A percentile compares a stretch with the other conserved stretches of the same genome.
Evolutionary conservation across 2,888 invertebrate genomes (phyloP).

Genomic region (Drosophila subsilvestris): DNA sequence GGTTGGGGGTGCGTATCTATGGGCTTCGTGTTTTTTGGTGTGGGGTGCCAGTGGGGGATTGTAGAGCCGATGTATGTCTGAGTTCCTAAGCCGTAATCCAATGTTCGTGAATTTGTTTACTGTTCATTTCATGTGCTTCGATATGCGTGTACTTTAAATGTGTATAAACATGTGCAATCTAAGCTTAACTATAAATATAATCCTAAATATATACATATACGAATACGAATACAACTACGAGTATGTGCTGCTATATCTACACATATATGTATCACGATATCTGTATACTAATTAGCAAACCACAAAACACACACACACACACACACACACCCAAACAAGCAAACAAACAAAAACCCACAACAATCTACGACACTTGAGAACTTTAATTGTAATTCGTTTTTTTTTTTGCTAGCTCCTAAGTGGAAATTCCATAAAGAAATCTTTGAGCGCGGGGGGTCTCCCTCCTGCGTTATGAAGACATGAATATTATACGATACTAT

Average conservation of each 20-base stretch:
- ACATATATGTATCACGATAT: constrained; percentile 31
- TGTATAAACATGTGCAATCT: constrained; percentile 76
- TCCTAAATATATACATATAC: constrained; percentile 20
- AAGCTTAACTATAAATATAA: constrained; percentile 51
- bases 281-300: constrained; percentile 41
- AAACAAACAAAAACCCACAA: background rate
- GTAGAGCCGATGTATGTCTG: constrained; percentile 74
- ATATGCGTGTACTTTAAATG: constrained; percentile 76
- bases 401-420: constrained; percentile 65
- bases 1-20: background rate
- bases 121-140: constrained; percentile 77
- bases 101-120: constrained; percentile 78
- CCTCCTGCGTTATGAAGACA: constrained; percentile 1
- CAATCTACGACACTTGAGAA: constrained; percentile 49
- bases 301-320: background rate
- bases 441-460: too few relatives aligned
- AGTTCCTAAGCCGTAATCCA: constrained; percentile 77
- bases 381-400: constrained; percentile 60
- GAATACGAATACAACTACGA: constrained; percentile 9
- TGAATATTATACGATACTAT: constrained; percentile 20
- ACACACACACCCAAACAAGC: constrained; percentile 17
- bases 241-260: constrained; percentile 22
- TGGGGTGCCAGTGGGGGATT: constrained; percentile 10
- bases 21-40: background rate
- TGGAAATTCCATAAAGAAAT: constrained; percentile 17